Conservation (phyloP, 2,888 invertebrate genomes). For the Dascillus cervinus region DNA sequence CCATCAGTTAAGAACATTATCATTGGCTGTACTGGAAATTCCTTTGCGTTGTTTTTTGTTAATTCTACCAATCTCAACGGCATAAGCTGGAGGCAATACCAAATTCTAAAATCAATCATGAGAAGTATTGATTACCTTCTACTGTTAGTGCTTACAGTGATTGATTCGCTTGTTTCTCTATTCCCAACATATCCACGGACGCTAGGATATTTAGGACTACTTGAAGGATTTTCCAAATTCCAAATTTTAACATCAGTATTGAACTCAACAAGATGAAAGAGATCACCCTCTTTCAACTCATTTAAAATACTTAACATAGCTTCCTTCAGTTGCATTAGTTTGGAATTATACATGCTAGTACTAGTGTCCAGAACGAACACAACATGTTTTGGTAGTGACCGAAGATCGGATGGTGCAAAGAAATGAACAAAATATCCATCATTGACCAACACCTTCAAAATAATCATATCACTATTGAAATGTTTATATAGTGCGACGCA, state of each 20-base stretch:
- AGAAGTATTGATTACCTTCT: too few species aligned
- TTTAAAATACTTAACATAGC: slow-evolving; percentile 62
- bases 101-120: too few species aligned
- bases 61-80: too few species aligned
- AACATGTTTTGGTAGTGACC: slow-evolving; percentile 57
- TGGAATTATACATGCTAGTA: slow-evolving; percentile 64
- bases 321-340: slow-evolving; percentile 54
- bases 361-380: slow-evolving; percentile 71
- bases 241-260: slow-evolving; percentile 47
- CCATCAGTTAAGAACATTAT: slow-evolving; percentile 62
- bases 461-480: too few species aligned
- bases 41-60: slow-evolving; percentile 50
- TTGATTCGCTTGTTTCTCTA: too few species aligned
- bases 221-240: slow-evolving; percentile 44
- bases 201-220: slow-evolving; percentile 34
- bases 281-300: slow-evolving; percentile 54
- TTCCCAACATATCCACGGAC: too few species aligned
- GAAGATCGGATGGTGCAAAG: slow-evolving; percentile 56
- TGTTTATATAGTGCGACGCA: slow-evolving; percentile 21
- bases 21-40: slow-evolving; percentile 53
- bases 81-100: too few species aligned
- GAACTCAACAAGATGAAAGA: slow-evolving; percentile 62
- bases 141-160: too few species aligned
- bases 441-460: slow-evolving; percentile 52
- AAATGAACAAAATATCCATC: slow-evolving; percentile 71